phyloP scores from a whole-genome alignment of 92 coral and sea anemone genomes.

The Parazoanthus darwini region DNA sequence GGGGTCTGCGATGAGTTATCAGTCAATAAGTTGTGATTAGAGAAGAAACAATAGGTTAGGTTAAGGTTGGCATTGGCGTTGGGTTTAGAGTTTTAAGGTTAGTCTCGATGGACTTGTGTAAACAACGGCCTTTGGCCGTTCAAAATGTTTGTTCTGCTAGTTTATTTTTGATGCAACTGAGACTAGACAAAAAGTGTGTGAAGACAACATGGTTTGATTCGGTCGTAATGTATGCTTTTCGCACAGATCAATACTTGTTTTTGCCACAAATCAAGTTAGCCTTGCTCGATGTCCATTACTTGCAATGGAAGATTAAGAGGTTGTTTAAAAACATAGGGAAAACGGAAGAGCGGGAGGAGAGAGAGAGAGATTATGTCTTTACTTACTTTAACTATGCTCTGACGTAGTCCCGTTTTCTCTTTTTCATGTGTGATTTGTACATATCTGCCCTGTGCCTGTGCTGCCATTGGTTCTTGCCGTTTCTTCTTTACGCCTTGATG shows the following conservation, averaged over 20 bases:
- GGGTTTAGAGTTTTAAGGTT: no score
- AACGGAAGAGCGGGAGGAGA: no score
- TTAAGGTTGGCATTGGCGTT: no score
- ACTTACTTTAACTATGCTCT: neutral
- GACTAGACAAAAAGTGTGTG: neutral
- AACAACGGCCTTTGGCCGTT: no score
- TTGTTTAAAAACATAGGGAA: no score
- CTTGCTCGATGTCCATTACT: no score
- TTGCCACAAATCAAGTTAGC: no score
- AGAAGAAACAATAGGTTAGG: no score
- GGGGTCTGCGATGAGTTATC: no score
- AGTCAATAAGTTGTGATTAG: no score
- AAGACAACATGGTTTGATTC: neutral
- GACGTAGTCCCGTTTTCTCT: neutral
- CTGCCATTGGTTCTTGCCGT: neutral
- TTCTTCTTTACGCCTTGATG: neutral
- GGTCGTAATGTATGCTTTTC: neutral
- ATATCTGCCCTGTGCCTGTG: neutral
- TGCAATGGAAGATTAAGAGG: neutral
- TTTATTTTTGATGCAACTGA: neutral
- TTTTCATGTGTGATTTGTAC: slow-evolving; percentile 18
- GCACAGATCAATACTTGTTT: neutral
- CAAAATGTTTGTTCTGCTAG: neutral
- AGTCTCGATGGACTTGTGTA: no score
- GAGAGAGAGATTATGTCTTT: neutral